Evolutionary conservation across 2,797 vertebrate genomes (phyloP).

Genomic region (Pseudomugil tenellus): DNA sequence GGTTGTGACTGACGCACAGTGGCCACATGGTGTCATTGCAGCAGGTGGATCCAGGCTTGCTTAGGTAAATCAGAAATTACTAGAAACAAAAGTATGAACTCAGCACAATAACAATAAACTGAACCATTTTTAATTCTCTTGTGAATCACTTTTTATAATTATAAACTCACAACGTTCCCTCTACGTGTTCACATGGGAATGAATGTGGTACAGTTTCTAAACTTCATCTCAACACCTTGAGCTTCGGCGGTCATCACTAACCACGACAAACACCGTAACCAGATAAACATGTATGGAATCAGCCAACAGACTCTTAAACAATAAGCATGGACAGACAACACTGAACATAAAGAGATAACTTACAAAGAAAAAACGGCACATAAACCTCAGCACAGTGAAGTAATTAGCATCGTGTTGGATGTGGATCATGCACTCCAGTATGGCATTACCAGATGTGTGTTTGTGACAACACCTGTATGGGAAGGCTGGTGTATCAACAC

Average conservation of each 20-base stretch:
- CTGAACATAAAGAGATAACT: background rate
- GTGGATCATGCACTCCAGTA: background rate
- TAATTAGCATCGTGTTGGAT: background rate
- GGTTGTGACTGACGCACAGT: slow-evolving; percentile 33
- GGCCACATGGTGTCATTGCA: slow-evolving; percentile 44
- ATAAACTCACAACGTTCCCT: background rate
- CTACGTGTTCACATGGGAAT: background rate
- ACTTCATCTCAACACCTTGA: slow-evolving; percentile 13
- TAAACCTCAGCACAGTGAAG: background rate
- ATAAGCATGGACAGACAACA: background rate
- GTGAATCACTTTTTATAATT: slow-evolving; percentile 1
- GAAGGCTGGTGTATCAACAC: background rate
- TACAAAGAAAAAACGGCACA: background rate
- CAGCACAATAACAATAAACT: background rate
- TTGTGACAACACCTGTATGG: background rate
- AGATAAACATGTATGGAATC: slow-evolving; percentile 2
- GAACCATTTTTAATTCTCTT: slow-evolving; percentile 12
- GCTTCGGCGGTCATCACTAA: background rate
- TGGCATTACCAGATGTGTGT: background rate
- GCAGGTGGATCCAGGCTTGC: background rate
- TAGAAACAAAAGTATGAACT: background rate
- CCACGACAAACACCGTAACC: slow-evolving; percentile 5
- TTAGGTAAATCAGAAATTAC: background rate
- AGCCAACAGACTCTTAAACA: background rate
- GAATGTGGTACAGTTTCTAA: slow-evolving; percentile 15